These are phyloP conservation scores for Proteles cristata DNA, from an alignment of 2,113 vertebrate species.

Conservation along the genomic window DNA sequence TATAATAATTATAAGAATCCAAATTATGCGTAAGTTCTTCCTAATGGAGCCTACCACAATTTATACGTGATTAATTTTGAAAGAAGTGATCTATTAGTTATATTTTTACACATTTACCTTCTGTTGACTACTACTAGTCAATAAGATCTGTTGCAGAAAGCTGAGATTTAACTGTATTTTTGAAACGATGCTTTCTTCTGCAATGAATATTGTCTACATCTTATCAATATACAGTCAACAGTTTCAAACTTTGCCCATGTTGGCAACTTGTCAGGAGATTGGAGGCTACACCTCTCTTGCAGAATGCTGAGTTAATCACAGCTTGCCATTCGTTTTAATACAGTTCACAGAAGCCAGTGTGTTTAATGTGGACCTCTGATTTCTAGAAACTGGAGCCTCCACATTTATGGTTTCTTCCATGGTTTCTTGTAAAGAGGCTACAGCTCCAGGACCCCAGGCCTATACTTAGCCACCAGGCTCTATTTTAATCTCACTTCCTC, in stretches of 20 bases:
- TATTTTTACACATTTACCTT: background rate
- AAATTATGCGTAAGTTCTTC: background rate
- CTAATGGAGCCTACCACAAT: background rate
- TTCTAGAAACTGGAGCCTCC: background rate
- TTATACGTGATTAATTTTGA: background rate
- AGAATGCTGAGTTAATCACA: background rate
- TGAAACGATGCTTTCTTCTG: background rate
- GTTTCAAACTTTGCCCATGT: background rate
- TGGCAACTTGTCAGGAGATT: background rate
- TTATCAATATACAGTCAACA: background rate
- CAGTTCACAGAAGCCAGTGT: background rate
- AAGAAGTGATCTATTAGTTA: conserved; percentile 18
- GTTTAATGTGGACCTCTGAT: background rate
- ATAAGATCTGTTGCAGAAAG: background rate
- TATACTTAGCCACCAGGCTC: background rate
- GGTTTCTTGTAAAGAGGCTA: background rate
- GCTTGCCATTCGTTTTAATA: background rate
- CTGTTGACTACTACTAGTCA: conserved; percentile 3
- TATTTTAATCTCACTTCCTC: background rate
- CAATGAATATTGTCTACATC: background rate
- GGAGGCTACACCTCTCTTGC: background rate
- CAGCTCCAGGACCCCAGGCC: background rate
- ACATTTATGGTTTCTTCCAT: background rate
- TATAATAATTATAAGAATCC: background rate
- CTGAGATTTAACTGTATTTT: background rate